phyloP scores from a whole-genome alignment of 1,140 invertebrate species.

The Microplitis demolitor region DNA sequence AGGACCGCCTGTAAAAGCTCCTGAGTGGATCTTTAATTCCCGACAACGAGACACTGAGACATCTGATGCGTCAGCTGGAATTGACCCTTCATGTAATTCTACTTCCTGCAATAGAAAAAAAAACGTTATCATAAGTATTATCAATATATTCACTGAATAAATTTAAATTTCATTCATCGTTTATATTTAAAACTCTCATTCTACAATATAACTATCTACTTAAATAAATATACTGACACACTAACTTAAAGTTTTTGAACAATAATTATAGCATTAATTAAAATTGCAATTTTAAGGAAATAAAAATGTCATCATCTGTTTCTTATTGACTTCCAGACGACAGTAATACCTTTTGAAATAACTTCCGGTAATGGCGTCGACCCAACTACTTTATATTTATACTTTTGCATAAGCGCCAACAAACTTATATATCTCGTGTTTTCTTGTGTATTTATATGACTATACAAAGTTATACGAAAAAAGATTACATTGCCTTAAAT shows the following conservation, averaged over 20 bases:
- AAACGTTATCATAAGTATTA: neutral
- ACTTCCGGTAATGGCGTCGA: constrained; percentile 45
- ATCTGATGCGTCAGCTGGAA: constrained; percentile 62
- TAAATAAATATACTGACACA: neutral
- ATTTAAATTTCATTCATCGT: too few species aligned
- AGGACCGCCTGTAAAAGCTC: constrained; percentile 55
- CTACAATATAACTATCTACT: too few species aligned
- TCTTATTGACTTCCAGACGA: constrained; percentile 19
- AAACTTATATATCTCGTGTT: constrained; percentile 1
- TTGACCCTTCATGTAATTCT: constrained; percentile 60
- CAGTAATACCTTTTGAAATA: constrained; percentile 39
- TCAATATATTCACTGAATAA: neutral
- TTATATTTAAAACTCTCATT: too few species aligned
- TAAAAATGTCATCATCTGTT: neutral
- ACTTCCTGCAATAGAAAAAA: constrained; percentile 57
- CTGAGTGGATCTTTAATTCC: constrained; percentile 63
- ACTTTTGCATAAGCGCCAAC: constrained; percentile 31
- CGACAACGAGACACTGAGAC: constrained; percentile 66
- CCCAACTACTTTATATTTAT: constrained; percentile 39
- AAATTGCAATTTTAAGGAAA: neutral
- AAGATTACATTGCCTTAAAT: neutral
- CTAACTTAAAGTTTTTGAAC: too few species aligned
- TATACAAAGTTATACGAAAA: neutral
- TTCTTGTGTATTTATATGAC: neutral
- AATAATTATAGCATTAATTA: neutral